Conservation (phyloP, 2,113 vertebrate genomes). For the Coregonus clupeaformis region DNA sequence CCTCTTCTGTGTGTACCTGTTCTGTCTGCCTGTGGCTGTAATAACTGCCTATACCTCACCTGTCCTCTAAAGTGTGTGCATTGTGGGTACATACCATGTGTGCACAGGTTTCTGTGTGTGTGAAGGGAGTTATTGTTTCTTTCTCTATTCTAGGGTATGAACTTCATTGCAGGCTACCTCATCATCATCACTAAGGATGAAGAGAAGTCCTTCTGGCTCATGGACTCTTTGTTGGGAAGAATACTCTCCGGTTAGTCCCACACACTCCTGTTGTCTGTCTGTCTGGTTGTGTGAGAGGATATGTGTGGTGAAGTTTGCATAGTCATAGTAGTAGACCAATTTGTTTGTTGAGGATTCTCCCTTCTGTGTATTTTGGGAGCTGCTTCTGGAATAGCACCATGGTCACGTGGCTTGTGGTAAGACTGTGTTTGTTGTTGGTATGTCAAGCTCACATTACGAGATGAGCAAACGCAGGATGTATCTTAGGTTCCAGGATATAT, state of each 20-base stretch:
- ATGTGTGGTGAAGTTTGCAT: too few species aligned
- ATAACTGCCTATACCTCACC: too few species aligned
- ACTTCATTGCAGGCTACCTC: conserved; percentile 94
- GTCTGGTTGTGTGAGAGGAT: too few species aligned
- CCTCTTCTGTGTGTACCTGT: too few species aligned
- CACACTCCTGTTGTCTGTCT: background rate
- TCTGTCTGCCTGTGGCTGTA: too few species aligned
- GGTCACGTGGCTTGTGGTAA: background rate
- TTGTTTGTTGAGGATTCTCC: background rate
- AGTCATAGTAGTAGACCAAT: too few species aligned
- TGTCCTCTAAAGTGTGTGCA: too few species aligned
- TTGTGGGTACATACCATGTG: too few species aligned
- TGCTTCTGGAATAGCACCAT: background rate
- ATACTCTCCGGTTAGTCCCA: conserved; percentile 86
- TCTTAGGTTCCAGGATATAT: background rate
- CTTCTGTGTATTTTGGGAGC: background rate
- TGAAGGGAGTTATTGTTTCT: background rate
- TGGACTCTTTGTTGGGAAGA: conserved; percentile 87
- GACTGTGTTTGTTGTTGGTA: background rate
- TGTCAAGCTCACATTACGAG: background rate
- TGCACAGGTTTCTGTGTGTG: too few species aligned
- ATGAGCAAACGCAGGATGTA: background rate
- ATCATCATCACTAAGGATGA: conserved; percentile 91
- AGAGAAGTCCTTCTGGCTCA: conserved; percentile 92
- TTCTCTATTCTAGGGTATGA: conserved; percentile 87